Evolutionary conservation across 2,797 vertebrate genomes (phyloP).

Genomic region (Esox lucius): DNA sequence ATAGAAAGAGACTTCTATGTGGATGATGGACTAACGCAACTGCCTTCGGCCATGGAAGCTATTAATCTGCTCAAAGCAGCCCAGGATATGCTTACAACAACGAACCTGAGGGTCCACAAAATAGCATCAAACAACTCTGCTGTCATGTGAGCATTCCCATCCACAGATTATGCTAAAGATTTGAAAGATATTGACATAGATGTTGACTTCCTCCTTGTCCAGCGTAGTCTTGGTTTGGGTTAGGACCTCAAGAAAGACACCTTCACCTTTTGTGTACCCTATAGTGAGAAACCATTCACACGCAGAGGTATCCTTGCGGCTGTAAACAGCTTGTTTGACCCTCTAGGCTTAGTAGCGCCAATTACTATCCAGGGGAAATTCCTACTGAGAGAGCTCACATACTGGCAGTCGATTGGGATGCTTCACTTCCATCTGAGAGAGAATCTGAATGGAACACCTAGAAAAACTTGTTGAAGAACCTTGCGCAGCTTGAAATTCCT

Average conservation of each 20-base stretch:
- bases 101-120: too few species aligned
- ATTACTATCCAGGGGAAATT: slow-evolving; percentile 22
- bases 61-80: too few species aligned
- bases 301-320: slow-evolving; percentile 25
- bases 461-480: slow-evolving; percentile 19
- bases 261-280: not conserved
- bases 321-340: slow-evolving; percentile 23
- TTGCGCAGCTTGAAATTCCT: slow-evolving; percentile 8
- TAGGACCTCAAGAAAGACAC: not conserved
- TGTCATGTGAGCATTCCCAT: too few species aligned
- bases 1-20: too few species aligned
- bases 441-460: slow-evolving; percentile 17
- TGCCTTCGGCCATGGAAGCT: too few species aligned
- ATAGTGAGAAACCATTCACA: slow-evolving; percentile 14
- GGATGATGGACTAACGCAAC: too few species aligned
- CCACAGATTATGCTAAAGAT: too few species aligned
- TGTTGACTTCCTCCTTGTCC: too few species aligned
- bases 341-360: slow-evolving; percentile 13
- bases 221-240: too few species aligned
- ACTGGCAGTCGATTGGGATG: slow-evolving; percentile 12
- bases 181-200: too few species aligned
- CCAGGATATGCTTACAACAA: too few species aligned
- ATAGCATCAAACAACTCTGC: too few species aligned
- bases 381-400: slow-evolving; percentile 20
- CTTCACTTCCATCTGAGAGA: slow-evolving; percentile 12